Percentiles rank a stretch among this genome's conserved stretches.
Evolutionary conservation across 2,113 vertebrate species (phyloP).

Genomic region (Archocentrus centrarchus): DNA sequence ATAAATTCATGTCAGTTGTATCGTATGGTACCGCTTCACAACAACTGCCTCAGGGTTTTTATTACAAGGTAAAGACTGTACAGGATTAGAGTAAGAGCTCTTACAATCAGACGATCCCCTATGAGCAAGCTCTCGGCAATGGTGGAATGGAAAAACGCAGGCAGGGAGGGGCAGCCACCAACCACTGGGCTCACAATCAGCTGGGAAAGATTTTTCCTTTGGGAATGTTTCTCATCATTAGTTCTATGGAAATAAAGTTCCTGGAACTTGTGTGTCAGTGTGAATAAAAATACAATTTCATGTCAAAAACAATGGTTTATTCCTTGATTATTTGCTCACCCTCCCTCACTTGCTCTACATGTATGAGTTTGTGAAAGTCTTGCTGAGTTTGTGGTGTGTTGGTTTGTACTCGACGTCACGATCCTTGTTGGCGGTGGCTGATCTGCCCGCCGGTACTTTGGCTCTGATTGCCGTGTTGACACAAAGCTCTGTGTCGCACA

Average conservation of each 20-base stretch:
- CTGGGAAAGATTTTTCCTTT: not conserved
- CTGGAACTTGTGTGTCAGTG: not conserved
- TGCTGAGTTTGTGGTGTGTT: not conserved
- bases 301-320: not conserved
- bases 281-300: not conserved
- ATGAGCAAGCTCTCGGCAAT: not conserved
- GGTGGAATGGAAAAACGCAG: not conserved
- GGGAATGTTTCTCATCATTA: not conserved
- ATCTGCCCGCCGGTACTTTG: not conserved
- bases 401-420: conserved; percentile 2
- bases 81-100: not conserved
- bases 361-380: not conserved
- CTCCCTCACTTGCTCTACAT: not conserved
- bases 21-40: not conserved
- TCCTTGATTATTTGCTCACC: not conserved
- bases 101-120: not conserved
- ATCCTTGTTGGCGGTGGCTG: conserved; percentile 21
- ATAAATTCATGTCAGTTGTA: not conserved
- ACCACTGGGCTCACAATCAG: not conserved
- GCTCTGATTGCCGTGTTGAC: conserved; percentile 3
- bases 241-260: not conserved
- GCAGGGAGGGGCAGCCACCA: not conserved
- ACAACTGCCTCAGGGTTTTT: not conserved
- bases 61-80: not conserved
- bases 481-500: conserved; percentile 35